These are phyloP conservation scores for Acanthaster planci DNA, from an alignment of 35 echinoderm and acorn worm genomes.

Conservation along the genomic window DNA sequence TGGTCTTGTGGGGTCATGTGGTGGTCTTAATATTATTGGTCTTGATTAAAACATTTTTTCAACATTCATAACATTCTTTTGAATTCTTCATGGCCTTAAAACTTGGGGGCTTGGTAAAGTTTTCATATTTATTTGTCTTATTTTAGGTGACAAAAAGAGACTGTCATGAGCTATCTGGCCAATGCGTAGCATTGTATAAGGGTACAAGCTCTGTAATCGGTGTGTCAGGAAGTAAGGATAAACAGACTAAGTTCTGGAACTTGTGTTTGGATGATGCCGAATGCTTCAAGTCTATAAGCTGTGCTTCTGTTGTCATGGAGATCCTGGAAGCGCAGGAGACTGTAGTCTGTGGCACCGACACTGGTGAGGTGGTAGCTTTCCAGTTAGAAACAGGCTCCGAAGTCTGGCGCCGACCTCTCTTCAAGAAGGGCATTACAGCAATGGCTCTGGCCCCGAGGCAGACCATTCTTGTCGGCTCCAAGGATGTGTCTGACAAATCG, in stretches of 20 bases:
- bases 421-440: slow-evolving; percentile 1
- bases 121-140: background rate
- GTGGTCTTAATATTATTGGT: too few species aligned
- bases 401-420: background rate
- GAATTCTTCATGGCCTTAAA: too few species aligned
- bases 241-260: slow-evolving; percentile 19
- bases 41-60: too few species aligned
- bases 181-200: slow-evolving; percentile 3
- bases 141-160: slow-evolving; percentile 40
- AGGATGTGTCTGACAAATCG: background rate
- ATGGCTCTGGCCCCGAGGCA: background rate
- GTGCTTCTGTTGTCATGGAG: background rate
- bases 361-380: slow-evolving; percentile 7
- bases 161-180: slow-evolving; percentile 26
- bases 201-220: slow-evolving; percentile 19
- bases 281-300: background rate
- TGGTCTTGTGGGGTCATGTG: too few species aligned
- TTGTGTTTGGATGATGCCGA: background rate
- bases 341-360: slow-evolving; percentile 1
- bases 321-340: background rate
- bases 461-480: background rate
- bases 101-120: too few species aligned
- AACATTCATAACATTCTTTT: too few species aligned
- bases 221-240: slow-evolving; percentile 1
- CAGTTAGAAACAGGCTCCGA: background rate